Conservation (phyloP, 2,888 invertebrate genomes). For the Eupithecia insigniata region DNA sequence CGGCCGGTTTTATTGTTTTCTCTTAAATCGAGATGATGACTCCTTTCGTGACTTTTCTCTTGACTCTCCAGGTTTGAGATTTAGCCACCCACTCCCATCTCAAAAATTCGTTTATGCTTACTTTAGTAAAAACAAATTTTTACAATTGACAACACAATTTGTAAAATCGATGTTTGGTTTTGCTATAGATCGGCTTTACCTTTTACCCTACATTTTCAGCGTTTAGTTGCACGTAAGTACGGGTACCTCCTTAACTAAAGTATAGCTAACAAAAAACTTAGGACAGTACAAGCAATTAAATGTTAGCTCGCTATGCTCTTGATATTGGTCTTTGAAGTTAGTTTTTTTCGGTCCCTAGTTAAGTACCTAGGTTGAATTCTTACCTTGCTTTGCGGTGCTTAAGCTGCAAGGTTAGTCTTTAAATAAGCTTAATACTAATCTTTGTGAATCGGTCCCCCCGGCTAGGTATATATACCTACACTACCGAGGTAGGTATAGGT, state of each 20-base stretch:
- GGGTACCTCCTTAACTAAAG: neutral
- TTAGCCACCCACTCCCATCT: no score
- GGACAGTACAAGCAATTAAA: neutral
- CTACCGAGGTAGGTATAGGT: constrained; percentile 1
- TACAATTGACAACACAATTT: no score
- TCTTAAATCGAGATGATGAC: no score
- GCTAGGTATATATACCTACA: no score
- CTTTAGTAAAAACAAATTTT: no score
- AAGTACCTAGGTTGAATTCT: no score
- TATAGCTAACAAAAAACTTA: neutral
- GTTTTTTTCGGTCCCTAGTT: neutral
- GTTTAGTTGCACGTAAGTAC: neutral
- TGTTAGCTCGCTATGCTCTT: neutral
- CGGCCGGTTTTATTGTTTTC: no score
- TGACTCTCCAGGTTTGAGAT: no score
- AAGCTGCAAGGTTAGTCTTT: constrained; percentile 7
- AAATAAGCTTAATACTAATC: constrained; percentile 41
- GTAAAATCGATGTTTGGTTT: no score
- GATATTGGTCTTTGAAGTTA: neutral
- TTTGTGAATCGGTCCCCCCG: constrained; percentile 43
- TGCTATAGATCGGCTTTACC: no score
- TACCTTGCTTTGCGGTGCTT: neutral
- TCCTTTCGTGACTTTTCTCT: no score
- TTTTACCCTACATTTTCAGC: neutral
- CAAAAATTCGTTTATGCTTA: no score